A percentile compares a stretch with the other conserved stretches of the same genome.
These are phyloP conservation scores for Mechanitis messenoides DNA, from an alignment of 2,888 invertebrate species.

Conservation along the genomic window DNA sequence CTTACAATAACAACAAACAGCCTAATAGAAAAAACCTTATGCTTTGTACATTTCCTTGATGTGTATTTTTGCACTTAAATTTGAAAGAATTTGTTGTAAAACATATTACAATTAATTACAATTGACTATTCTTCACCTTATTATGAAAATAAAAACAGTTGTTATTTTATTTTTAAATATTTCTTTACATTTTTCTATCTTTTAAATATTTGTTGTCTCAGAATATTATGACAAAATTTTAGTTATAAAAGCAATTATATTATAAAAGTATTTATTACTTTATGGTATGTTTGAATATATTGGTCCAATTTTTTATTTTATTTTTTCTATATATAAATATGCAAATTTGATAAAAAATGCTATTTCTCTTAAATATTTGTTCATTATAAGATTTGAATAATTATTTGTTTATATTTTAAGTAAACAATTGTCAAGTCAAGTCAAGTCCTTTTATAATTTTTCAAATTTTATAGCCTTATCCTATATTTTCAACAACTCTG, in stretches of 20 bases:
- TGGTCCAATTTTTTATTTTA: too few species aligned
- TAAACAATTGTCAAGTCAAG: too few species aligned
- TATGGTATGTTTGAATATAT: too few species aligned
- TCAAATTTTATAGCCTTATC: too few species aligned
- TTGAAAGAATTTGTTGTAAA: constrained; percentile 51
- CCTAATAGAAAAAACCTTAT: constrained; percentile 49
- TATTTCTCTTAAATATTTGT: too few species aligned
- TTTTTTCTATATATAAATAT: too few species aligned
- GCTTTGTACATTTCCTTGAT: constrained; percentile 53
- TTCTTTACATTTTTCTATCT: constrained; percentile 12
- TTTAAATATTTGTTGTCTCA: constrained; percentile 16
- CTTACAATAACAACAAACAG: constrained; percentile 46
- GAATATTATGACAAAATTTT: background rate
- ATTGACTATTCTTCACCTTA: constrained; percentile 55
- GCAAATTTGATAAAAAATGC: too few species aligned
- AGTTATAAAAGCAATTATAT: background rate
- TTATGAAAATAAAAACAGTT: constrained; percentile 24
- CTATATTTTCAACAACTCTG: too few species aligned
- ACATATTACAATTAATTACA: constrained; percentile 46
- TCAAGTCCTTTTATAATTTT: too few species aligned
- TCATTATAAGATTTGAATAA: too few species aligned
- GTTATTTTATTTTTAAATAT: constrained; percentile 11
- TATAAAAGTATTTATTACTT: too few species aligned
- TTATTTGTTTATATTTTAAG: too few species aligned
- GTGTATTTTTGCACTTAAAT: constrained; percentile 56